These are phyloP conservation scores for Hucho hucho DNA, from an alignment of 2,113 vertebrate species.

Conservation along the genomic window DNA sequence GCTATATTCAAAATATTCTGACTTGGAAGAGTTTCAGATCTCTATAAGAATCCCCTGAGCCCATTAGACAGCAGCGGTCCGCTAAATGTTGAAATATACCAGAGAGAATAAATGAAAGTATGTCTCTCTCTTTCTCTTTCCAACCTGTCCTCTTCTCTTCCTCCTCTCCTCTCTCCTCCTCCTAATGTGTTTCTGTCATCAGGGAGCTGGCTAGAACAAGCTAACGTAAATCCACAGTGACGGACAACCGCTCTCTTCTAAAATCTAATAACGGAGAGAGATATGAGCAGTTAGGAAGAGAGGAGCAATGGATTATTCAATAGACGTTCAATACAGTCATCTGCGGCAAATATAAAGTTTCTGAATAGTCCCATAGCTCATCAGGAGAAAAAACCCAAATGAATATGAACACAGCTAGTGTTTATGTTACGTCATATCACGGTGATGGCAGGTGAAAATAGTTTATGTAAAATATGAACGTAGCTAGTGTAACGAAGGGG, in stretches of 20 bases:
- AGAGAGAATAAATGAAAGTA: no score
- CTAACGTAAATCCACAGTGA: slow-evolving; percentile 59
- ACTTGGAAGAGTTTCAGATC: no score
- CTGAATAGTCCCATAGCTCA: not conserved
- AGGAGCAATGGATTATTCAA: slow-evolving; percentile 30
- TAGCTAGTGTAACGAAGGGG: not conserved
- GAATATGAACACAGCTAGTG: no score
- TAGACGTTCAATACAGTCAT: not conserved
- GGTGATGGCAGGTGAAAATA: no score
- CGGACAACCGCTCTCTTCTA: slow-evolving; percentile 44
- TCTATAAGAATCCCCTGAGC: no score
- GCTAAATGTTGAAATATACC: no score
- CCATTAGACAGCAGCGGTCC: no score
- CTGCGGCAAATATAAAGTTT: not conserved
- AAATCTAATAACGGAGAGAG: slow-evolving; percentile 49
- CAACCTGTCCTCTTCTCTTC: not conserved
- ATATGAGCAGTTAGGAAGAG: not conserved
- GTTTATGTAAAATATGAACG: no score
- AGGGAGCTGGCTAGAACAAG: slow-evolving; percentile 51
- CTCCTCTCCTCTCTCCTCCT: not conserved
- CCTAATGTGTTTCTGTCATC: slow-evolving; percentile 64
- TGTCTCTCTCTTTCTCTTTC: not conserved
- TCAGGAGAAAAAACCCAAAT: no score
- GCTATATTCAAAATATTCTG: no score
- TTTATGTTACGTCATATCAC: no score